Evolutionary conservation across 2,888 invertebrate species (phyloP), one percentile per base, ranked within the genome.

Genomic region (Halictus ligatus): DNA sequence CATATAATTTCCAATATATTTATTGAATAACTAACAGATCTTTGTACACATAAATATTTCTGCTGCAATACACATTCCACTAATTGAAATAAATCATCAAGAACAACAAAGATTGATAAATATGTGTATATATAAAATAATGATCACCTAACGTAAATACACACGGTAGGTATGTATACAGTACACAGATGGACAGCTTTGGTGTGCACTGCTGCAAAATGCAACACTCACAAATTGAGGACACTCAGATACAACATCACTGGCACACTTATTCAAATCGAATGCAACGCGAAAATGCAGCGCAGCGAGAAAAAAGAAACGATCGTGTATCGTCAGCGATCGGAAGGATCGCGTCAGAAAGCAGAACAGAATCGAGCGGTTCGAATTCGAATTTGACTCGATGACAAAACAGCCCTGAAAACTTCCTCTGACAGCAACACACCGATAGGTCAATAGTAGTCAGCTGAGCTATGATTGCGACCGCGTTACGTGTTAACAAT

Each of bases 401-500:
- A n/a, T 58, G 10, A 58, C n/a, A 76, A 84, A 80, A 80, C 75
- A 81, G 50, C 18, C 12, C 40, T 40, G 40, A 71, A 35, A 79
- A 64, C 76, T 76, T 78, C 48, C 74, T 43, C 75, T 76, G 85
- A 87, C 82, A 82, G 80, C 75, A 82, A 78, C 58, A 72, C 78
- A 81, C 85, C 81, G 67, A 87, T 84, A 88, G 88, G 87, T 88
- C 88, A 88, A 88, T 88, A 83, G 83, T 81, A 86, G 81, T 88
- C 87, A 88, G 87, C 88, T 88, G 88, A 84, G 88, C 84, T 77
- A 83, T 78, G 86, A 83, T 81, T 50, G 81, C 74, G 78, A 78
- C 69, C 81, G 79, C 82, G 84, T 83, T 89, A 78, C 85, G 76
- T 77, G 76, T 83, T 80, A 80, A 81, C 85, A 83, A 80, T 85